A percentile compares a stretch with the other conserved stretches of the same genome.
Evolutionary conservation across 2,797 vertebrate species (phyloP).

Genomic region (Fratercula arctica): DNA sequence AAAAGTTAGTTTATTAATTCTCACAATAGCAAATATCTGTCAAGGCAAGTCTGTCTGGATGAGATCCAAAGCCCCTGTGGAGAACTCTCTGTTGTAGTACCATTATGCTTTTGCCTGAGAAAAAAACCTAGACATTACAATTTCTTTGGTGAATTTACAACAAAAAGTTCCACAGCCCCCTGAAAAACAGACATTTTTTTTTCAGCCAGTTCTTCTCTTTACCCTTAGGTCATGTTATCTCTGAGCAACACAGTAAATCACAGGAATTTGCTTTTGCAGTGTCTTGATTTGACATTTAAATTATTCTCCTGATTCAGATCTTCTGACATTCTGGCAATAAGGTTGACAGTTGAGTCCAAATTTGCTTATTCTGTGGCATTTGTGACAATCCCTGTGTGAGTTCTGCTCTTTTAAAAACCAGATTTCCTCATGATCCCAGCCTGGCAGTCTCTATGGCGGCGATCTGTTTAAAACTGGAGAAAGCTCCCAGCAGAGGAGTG

Average conservation of each 20-base stretch:
- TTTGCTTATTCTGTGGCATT: constrained; percentile 54
- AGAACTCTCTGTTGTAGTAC: neutral
- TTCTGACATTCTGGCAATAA: constrained; percentile 57
- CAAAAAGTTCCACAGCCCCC: neutral
- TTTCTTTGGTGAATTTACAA: neutral
- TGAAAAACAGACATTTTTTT: neutral
- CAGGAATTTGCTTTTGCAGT: constrained; percentile 22
- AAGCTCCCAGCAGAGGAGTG: neutral
- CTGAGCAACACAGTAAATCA: constrained; percentile 20
- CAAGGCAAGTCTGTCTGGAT: neutral
- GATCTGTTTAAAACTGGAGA: constrained; percentile 42
- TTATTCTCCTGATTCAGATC: constrained; percentile 55
- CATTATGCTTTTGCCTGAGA: neutral
- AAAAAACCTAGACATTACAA: neutral
- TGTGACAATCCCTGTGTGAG: constrained; percentile 27
- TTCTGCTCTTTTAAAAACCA: constrained; percentile 51
- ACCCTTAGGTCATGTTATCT: constrained; percentile 27
- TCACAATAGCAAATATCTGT: neutral
- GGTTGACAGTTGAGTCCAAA: constrained; percentile 52
- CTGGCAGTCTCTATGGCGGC: constrained; percentile 4
- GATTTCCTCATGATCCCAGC: constrained; percentile 22
- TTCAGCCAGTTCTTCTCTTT: constrained; percentile 4
- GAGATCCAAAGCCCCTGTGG: neutral
- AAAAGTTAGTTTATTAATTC: neutral
- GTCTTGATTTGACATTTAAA: constrained; percentile 67